Conservation (phyloP, 1,140 invertebrate genomes). For the Atta cephalotes region DNA sequence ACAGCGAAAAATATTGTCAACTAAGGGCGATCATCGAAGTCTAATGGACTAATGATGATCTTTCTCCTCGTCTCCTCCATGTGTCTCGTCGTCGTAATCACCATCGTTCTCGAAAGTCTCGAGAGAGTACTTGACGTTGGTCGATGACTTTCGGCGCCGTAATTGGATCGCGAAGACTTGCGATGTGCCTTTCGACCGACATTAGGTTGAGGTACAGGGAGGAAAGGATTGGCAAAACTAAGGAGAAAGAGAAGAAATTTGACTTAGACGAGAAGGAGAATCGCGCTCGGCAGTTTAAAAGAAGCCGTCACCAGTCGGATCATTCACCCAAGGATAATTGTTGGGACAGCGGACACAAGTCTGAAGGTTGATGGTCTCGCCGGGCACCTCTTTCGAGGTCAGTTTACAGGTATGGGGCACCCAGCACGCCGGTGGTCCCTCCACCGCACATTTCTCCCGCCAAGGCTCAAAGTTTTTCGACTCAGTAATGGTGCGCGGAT, state of each 20-base stretch:
- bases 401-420: slow-evolving; percentile 96
- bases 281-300: slow-evolving; percentile 88
- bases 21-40: slow-evolving; percentile 32
- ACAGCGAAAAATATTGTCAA: slow-evolving; percentile 41
- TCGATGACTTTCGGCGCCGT: slow-evolving; percentile 11
- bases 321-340: slow-evolving; percentile 97
- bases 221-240: not conserved
- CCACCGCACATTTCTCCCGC: slow-evolving; percentile 96
- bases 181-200: slow-evolving; percentile 41
- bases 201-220: slow-evolving; percentile 9
- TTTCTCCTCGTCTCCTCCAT: slow-evolving; percentile 15
- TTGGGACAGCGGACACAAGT: slow-evolving; percentile 97
- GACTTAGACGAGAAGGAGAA: slow-evolving; percentile 80
- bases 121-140: slow-evolving; percentile 8
- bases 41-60: slow-evolving; percentile 25
- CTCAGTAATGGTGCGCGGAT: slow-evolving; percentile 93
- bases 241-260: slow-evolving; percentile 62
- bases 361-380: slow-evolving; percentile 96
- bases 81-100: slow-evolving; percentile 7
- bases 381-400: slow-evolving; percentile 96
- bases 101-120: slow-evolving; percentile 27
- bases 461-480: slow-evolving; percentile 97
- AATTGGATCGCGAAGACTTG: slow-evolving; percentile 45
- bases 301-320: slow-evolving; percentile 96
- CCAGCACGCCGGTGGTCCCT: slow-evolving; percentile 93